phyloP scores from a whole-genome alignment of 53 echinoderm and acorn worm species.

The Echinarachnius parma region DNA sequence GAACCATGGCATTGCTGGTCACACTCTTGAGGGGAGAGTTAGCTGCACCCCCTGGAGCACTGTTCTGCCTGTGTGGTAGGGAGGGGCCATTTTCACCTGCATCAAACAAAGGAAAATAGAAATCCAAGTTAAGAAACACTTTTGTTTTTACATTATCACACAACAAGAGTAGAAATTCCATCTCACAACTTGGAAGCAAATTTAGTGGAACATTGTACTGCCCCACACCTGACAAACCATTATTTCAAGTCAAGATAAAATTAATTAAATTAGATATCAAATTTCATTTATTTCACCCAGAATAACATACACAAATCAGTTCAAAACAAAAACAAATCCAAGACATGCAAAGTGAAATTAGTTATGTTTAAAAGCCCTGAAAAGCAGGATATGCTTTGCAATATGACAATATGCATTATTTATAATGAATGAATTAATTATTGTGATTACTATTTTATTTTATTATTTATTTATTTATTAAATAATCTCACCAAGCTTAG shows the following conservation, averaged over 20 bases:
- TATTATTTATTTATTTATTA: no score
- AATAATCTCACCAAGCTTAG: conserved; percentile 38
- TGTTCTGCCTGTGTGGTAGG: conserved; percentile 31
- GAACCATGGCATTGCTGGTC: conserved; percentile 24
- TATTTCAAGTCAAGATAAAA: not conserved
- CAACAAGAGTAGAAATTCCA: no score
- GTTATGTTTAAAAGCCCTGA: not conserved
- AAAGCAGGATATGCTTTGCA: not conserved
- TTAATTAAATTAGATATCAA: not conserved
- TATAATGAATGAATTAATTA: no score
- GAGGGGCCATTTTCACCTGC: conserved; percentile 30
- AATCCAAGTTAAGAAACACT: not conserved
- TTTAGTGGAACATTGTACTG: no score
- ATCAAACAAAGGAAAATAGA: not conserved
- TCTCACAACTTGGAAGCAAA: no score
- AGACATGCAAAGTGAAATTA: not conserved
- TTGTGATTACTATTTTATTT: no score
- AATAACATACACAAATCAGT: not conserved
- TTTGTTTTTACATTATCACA: not conserved
- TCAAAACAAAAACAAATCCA: not conserved
- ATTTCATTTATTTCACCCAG: not conserved
- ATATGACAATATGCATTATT: no score
- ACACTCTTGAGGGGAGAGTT: conserved; percentile 35
- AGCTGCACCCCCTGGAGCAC: conserved; percentile 28
- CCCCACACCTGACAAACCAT: not conserved